Percentiles rank a stretch among this genome's conserved stretches.
phyloP scores from a whole-genome alignment of 2,113 vertebrate genomes.

The Capreolus pygargus region DNA sequence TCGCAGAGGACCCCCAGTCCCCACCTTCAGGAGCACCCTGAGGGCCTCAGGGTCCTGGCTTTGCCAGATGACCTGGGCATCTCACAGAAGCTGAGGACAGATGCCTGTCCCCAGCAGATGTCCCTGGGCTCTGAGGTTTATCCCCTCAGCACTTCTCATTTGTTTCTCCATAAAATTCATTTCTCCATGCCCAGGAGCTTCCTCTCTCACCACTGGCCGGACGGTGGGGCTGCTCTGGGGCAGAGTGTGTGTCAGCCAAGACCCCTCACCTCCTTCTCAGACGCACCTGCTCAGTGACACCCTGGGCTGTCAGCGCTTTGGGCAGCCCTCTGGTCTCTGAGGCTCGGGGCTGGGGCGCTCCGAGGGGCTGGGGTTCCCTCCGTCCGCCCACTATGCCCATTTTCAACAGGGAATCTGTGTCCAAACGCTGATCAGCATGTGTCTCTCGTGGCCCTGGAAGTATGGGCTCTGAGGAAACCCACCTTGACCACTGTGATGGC shows the following conservation, averaged over 20 bases:
- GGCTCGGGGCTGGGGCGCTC: neutral
- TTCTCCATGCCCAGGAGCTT: neutral
- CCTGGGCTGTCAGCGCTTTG: fast-evolving
- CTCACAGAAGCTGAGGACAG: neutral
- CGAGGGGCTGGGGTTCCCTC: neutral
- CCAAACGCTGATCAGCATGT: neutral
- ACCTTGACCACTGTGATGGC: neutral
- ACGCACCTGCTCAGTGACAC: neutral
- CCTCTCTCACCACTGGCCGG: neutral
- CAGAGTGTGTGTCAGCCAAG: neutral
- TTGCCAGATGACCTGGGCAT: neutral
- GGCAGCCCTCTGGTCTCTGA: neutral
- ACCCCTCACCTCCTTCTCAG: neutral
- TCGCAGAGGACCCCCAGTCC: neutral
- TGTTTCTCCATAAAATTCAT: neutral
- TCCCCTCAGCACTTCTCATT: neutral
- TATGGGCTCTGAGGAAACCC: neutral
- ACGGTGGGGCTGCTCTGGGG: neutral
- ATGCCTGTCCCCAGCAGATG: neutral
- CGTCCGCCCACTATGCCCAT: neutral
- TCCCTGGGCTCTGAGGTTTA: neutral
- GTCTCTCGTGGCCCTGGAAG: neutral
- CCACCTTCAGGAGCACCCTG: neutral
- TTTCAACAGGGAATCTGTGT: neutral
- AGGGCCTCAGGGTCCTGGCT: neutral